Evolutionary conservation across 1,140 invertebrate genomes (phyloP).

Genomic region (Heliconius eleuchia): DNA sequence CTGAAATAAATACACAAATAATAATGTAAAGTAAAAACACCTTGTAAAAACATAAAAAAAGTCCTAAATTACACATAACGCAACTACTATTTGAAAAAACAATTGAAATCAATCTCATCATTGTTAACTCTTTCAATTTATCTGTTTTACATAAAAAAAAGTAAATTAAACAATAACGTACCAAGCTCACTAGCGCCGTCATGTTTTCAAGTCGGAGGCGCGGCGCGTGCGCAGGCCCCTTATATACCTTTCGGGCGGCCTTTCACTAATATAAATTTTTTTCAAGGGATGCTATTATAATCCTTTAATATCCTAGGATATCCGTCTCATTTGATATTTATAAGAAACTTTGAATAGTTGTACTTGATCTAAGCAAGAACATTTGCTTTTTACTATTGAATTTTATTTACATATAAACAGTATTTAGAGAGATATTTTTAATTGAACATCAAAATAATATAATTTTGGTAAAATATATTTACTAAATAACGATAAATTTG

Average conservation of each 20-base stretch:
- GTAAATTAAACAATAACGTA: conserved; percentile 55
- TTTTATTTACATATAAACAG: neutral
- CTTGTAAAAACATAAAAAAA: neutral
- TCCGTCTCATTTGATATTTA: neutral
- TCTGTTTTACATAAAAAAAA: conserved; percentile 17
- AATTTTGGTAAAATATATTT: neutral
- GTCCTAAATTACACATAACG: neutral
- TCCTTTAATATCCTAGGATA: neutral
- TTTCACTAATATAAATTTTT: neutral
- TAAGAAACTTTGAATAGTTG: neutral
- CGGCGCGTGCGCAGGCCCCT: conserved; percentile 56
- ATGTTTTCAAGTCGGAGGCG: conserved; percentile 73
- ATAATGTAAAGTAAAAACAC: neutral
- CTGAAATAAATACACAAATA: neutral
- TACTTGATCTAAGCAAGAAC: neutral
- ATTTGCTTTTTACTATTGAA: neutral
- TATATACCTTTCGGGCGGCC: conserved; percentile 55
- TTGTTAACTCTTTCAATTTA: neutral
- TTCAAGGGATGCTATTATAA: conserved; percentile 14
- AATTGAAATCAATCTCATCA: neutral
- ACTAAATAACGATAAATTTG: neutral
- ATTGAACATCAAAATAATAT: neutral
- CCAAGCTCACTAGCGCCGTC: conserved; percentile 70
- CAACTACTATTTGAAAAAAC: neutral
- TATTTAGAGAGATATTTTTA: neutral